Evolutionary conservation across 2,113 vertebrate genomes (phyloP).

Genomic region (Sphaerodactylus townsendi): DNA sequence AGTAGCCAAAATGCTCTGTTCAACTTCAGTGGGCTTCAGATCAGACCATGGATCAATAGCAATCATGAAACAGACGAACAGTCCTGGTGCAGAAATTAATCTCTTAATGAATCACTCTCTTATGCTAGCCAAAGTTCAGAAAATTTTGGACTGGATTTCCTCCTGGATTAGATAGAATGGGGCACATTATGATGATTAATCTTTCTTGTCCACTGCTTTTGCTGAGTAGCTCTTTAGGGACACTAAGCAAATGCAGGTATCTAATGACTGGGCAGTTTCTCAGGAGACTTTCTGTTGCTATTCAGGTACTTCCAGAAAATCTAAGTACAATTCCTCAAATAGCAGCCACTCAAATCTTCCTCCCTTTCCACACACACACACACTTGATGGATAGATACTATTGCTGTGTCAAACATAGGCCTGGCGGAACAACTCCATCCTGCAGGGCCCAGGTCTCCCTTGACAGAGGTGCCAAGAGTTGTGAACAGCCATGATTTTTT

Average conservation of each 20-base stretch:
- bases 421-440: too few relatives aligned
- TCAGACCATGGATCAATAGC: constrained; percentile 30
- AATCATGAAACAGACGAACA: constrained; percentile 19
- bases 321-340: background rate
- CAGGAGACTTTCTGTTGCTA: background rate
- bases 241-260: background rate
- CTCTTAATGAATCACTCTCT: constrained; percentile 17
- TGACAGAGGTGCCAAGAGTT: too few relatives aligned
- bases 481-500: too few relatives aligned
- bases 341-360: background rate
- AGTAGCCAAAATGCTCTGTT: background rate
- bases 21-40: constrained; percentile 16
- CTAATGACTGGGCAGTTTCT: constrained; percentile 6
- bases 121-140: constrained; percentile 4
- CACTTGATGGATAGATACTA: too few relatives aligned
- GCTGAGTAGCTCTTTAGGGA: constrained; percentile 5
- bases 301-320: background rate
- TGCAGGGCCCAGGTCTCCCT: too few relatives aligned
- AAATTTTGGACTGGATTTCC: constrained; percentile 11
- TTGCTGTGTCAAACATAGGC: too few relatives aligned
- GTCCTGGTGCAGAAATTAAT: constrained; percentile 23
- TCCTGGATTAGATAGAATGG: background rate
- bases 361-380: too few relatives aligned
- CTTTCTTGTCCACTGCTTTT: constrained; percentile 15
- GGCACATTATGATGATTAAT: constrained; percentile 35